Base-by-base conservation (phyloP, 2,797 vertebrate genomes). In the Momotus momota region DNA sequence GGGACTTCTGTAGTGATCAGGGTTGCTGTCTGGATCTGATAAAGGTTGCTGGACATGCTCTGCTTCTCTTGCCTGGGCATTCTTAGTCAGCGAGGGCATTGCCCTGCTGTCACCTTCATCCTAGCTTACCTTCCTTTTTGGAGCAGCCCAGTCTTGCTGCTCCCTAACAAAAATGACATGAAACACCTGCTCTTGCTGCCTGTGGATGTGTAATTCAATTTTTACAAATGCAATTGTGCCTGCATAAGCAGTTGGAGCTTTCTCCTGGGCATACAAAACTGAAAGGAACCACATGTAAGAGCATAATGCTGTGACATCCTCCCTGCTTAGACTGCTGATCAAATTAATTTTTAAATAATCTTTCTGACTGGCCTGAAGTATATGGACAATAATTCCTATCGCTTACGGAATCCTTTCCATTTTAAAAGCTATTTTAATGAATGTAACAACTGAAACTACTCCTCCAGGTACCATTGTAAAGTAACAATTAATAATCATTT, bases 161-260 rank as follows among this genome's bases (percentile, higher is more conserved):
- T 94, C 6, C 10, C 25, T 70, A 65, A 45, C 6, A 45, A 70
- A 69, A 80, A 48, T 2, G 5, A 26, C 41, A 72, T 69, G 69
- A 87, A 72, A 69, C 41, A 75, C 46, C 33, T 49, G 38, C 33
- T 82, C 58, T 69, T 48, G 26, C 33, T 87, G 62, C 49, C 54
- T 79, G 38, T 89, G 46, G 38, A 75, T 35, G 52, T 54, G 35
- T 78, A 81, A 92, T 85, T 85, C 74, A 62, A 82, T 92, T 91
- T 91, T 45, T 77, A 86, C 74, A 94, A 60, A 64, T 60, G 40
- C 40, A 91, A 73, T 80, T 91, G 51, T 49, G 38, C n/a, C 18
- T 84, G 48, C 40, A 33, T 75, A 80, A 92, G 41, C 86, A 85
- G 71, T 70, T n/a, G 45, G 5, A 0, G 1, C 27, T 80, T 92